Evolutionary conservation across 2,797 vertebrate species (phyloP).

Genomic region (Syngnathus acus): DNA sequence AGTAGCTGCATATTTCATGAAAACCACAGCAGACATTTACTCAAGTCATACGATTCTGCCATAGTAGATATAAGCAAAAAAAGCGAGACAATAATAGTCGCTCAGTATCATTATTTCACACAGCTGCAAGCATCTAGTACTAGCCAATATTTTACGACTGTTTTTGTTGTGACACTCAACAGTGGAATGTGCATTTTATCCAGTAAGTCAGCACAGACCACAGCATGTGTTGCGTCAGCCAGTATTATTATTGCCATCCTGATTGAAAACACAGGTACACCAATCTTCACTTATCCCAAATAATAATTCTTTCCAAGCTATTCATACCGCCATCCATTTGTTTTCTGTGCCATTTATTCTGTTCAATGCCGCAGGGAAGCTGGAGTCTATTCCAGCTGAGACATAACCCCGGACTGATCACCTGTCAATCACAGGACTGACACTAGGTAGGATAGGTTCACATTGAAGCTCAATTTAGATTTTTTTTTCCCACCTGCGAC

Average conservation of each 20-base stretch:
- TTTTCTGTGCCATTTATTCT: neutral
- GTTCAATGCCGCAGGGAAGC: neutral
- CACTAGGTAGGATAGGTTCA: too few species aligned
- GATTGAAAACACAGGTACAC: constrained; percentile 5
- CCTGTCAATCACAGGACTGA: constrained; percentile 1
- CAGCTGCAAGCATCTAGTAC: constrained; percentile 11
- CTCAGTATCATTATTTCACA: constrained; percentile 22
- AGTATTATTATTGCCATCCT: neutral
- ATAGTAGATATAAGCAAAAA: constrained; percentile 23
- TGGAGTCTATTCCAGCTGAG: neutral
- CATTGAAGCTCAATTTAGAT: too few species aligned
- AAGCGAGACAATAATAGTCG: constrained; percentile 10
- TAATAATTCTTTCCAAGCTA: neutral
- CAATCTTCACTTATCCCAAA: neutral
- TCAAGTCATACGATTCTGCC: constrained; percentile 22
- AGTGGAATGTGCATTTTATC: constrained; percentile 1
- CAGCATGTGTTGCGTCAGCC: neutral
- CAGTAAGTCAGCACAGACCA: neutral
- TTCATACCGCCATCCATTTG: neutral
- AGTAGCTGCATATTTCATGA: constrained; percentile 23
- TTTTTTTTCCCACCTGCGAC: too few species aligned
- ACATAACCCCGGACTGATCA: neutral
- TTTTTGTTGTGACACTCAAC: neutral
- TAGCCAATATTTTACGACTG: neutral
- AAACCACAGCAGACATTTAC: constrained; percentile 16